These are phyloP conservation scores for Botia kubotai DNA, from an alignment of 2,797 vertebrate species.

Conservation along the genomic window DNA sequence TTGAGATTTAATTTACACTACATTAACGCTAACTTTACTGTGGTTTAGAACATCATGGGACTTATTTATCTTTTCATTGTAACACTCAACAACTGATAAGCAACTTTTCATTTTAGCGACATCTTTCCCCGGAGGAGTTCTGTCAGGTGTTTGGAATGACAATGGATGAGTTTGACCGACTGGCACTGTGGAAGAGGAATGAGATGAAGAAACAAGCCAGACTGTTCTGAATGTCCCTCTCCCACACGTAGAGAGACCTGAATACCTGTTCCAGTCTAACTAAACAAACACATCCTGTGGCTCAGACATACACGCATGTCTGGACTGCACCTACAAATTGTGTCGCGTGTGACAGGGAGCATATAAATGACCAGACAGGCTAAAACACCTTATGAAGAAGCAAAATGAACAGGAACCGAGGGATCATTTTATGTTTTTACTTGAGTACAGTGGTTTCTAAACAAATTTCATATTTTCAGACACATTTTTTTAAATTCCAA, in stretches of 20 bases:
- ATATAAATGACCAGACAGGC: conserved; percentile 35
- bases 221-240: conserved; percentile 84
- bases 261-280: conserved; percentile 36
- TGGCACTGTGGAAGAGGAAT: conserved; percentile 98
- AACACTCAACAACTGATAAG: not conserved
- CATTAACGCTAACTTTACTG: no score
- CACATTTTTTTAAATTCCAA: not conserved
- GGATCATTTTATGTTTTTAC: conserved; percentile 32
- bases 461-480: conserved; percentile 32
- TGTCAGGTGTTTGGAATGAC: conserved; percentile 97
- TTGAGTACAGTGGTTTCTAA: conserved; percentile 39
- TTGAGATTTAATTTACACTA: not conserved
- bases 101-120: conserved; percentile 79
- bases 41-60: no score
- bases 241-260: conserved; percentile 16
- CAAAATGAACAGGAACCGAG: not conserved
- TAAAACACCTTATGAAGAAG: conserved; percentile 18
- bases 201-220: conserved; percentile 98
- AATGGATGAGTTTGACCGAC: conserved; percentile 94
- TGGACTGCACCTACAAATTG: conserved; percentile 25
- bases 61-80: no score
- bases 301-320: conserved; percentile 22
- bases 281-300: conserved; percentile 32
- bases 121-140: conserved; percentile 96
- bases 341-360: conserved; percentile 13